A percentile compares a stretch with the other conserved stretches of the same genome.
phyloP scores from a whole-genome alignment of 2,888 invertebrate species.

The Troides helena region DNA sequence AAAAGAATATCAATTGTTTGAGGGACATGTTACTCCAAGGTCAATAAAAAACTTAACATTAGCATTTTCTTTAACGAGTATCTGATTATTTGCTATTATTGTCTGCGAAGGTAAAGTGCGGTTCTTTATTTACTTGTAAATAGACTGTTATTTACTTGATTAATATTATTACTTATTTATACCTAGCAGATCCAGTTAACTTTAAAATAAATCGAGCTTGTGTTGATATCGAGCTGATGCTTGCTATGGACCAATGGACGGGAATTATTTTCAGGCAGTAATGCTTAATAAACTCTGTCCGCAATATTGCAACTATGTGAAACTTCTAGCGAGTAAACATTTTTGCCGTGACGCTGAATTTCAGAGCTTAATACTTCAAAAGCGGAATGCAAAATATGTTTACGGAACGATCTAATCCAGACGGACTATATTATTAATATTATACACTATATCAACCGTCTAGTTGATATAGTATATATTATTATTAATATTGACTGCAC shows the following conservation, averaged over 20 bases:
- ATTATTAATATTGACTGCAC: too few relatives aligned
- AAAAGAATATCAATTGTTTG: neutral
- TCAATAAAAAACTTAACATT: too few relatives aligned
- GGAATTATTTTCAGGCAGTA: constrained; percentile 2
- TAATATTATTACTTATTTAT: too few relatives aligned
- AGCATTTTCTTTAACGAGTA: too few relatives aligned
- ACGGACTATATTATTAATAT: neutral
- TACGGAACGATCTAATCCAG: neutral
- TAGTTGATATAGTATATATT: too few relatives aligned
- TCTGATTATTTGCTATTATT: too few relatives aligned
- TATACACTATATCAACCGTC: too few relatives aligned
- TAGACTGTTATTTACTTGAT: too few relatives aligned
- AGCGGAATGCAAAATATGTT: neutral
- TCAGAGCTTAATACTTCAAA: neutral
- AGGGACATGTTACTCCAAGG: too few relatives aligned
- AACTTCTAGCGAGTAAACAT: constrained; percentile 12
- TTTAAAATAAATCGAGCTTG: neutral
- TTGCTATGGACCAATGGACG: too few relatives aligned
- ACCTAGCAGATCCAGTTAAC: neutral
- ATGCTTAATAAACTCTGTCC: constrained; percentile 7
- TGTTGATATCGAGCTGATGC: neutral
- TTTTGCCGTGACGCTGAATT: constrained; percentile 2
- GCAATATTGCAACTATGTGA: constrained; percentile 12
- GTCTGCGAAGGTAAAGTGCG: too few relatives aligned
- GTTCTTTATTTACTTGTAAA: too few relatives aligned